These are phyloP conservation scores for Cardiocondyla obscurior DNA, from an alignment of 1,140 invertebrate genomes.

Conservation along the genomic window DNA sequence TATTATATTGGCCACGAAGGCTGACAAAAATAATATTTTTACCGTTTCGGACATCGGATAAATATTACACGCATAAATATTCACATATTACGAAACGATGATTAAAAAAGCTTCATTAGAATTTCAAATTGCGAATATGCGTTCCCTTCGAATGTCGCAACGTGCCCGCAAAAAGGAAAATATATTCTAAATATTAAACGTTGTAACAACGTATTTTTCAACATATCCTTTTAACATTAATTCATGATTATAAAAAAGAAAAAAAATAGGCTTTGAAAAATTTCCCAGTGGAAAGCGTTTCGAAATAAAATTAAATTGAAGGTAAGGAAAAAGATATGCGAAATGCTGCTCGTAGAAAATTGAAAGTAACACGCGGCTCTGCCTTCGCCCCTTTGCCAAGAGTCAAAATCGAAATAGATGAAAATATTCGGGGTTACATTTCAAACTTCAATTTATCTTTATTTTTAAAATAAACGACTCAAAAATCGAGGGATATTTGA, in stretches of 20 bases:
- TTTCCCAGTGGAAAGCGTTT: neutral
- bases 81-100: constrained; percentile 14
- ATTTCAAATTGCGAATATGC: constrained; percentile 31
- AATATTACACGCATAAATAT: constrained; percentile 32
- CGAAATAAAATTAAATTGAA: neutral
- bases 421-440: neutral
- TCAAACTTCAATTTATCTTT: neutral
- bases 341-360: neutral
- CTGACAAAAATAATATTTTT: constrained; percentile 52
- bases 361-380: neutral
- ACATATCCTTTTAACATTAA: neutral
- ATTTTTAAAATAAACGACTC: neutral
- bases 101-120: constrained; percentile 48
- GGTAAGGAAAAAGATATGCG: neutral
- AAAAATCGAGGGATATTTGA: neutral
- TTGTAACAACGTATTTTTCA: neutral
- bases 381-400: neutral
- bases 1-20: constrained; percentile 3
- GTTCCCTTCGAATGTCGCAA: neutral
- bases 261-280: neutral
- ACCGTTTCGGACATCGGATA: neutral
- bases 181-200: constrained; percentile 25
- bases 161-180: neutral
- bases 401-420: neutral
- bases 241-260: neutral